A percentile compares a stretch with the other conserved stretches of the same genome.
Evolutionary conservation across 2,797 vertebrate species (phyloP).

Genomic region (Catharus ustulatus): DNA sequence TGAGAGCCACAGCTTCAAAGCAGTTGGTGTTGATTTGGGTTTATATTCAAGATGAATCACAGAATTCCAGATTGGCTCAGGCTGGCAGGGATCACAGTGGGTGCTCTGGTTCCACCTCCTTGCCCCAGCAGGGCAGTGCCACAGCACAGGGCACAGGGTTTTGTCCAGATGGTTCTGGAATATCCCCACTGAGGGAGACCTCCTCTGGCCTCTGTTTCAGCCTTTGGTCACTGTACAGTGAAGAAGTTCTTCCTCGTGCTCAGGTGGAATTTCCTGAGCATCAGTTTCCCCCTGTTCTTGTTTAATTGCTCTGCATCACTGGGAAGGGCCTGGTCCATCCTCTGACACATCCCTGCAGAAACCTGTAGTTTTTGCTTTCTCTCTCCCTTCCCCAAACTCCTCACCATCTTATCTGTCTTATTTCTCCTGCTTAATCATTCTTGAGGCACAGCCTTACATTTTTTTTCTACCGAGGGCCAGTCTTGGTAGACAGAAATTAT

Average conservation of each 20-base stretch:
- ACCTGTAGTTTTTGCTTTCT: neutral
- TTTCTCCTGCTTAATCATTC: neutral
- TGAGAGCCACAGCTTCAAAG: neutral
- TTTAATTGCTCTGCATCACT: neutral
- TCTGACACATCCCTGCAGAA: neutral
- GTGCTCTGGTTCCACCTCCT: neutral
- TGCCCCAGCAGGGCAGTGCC: neutral
- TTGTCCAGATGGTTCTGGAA: neutral
- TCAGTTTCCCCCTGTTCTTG: neutral
- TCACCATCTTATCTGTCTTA: neutral
- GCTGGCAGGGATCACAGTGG: neutral
- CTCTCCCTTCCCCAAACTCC: neutral
- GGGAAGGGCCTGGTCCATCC: neutral
- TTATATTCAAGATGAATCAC: neutral
- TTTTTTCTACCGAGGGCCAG: neutral
- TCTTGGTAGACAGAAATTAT: neutral
- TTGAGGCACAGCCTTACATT: neutral
- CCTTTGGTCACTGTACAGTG: neutral
- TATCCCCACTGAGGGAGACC: neutral
- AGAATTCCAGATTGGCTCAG: neutral
- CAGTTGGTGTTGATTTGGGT: neutral
- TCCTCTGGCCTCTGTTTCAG: neutral
- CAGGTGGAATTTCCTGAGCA: neutral
- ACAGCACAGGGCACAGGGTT: neutral
- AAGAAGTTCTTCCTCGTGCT: neutral